Percentiles rank a stretch among this genome's conserved stretches.
Conservation (phyloP, 2,797 vertebrate genomes). For the Hipposideros larvatus region DNA sequence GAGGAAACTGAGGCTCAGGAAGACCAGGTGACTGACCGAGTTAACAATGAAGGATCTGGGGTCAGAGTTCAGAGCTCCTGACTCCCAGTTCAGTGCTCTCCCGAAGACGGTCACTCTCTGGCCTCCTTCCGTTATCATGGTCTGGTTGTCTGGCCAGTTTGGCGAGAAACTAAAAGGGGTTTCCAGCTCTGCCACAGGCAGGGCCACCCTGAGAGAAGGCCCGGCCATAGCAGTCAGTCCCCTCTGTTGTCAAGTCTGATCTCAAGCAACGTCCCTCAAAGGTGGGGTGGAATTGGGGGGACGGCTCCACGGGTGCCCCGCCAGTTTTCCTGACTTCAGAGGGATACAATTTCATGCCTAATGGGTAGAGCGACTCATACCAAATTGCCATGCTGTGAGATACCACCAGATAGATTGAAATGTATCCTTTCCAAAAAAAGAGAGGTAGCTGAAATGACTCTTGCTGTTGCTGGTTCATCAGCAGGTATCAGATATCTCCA, state of each 20-base stretch:
- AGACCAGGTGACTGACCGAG: neutral
- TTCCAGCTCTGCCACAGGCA: neutral
- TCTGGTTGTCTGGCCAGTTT: neutral
- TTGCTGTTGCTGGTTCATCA: neutral
- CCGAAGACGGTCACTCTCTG: neutral
- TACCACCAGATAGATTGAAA: neutral
- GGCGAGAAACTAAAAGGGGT: neutral
- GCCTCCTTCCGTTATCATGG: neutral
- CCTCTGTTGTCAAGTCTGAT: neutral
- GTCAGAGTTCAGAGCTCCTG: neutral
- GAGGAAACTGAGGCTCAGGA: neutral
- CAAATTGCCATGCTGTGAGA: neutral
- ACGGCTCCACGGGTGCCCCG: neutral
- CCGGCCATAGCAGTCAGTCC: fast-evolving
- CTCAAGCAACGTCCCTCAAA: neutral
- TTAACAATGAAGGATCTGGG: neutral
- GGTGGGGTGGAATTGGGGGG: neutral
- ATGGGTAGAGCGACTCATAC: neutral
- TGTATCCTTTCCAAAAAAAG: neutral
- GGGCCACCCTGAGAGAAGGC: neutral
- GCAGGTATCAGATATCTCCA: neutral
- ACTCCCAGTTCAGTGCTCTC: neutral
- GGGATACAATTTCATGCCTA: constrained; percentile 18
- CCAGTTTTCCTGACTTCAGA: neutral
- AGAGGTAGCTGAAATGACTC: neutral